Evolutionary conservation across 2,888 invertebrate genomes (phyloP).

Genomic region (Pandemis corylana): DNA sequence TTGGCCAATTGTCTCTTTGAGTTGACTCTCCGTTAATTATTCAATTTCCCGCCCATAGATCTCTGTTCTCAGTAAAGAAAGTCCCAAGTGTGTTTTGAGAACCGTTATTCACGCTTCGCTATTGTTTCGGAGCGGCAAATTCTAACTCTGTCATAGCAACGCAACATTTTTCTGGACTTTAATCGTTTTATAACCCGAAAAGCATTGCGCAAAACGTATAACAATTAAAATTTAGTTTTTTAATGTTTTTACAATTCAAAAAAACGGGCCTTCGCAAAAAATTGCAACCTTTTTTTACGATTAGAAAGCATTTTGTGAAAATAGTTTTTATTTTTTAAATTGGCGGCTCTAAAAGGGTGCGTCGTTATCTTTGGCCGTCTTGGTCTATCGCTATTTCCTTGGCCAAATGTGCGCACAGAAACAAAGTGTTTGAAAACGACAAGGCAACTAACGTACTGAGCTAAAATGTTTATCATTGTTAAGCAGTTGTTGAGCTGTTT

Average conservation of each 20-base stretch:
- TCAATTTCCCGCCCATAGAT: slow-evolving; percentile 36
- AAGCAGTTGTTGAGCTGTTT: too few relatives aligned
- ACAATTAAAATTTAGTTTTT: slow-evolving; percentile 42
- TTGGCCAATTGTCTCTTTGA: slow-evolving; percentile 25
- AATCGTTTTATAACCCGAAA: slow-evolving; percentile 42
- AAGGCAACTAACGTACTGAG: too few relatives aligned
- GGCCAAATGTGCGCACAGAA: slow-evolving; percentile 6
- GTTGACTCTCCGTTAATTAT: slow-evolving; percentile 35
- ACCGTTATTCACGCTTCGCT: slow-evolving; percentile 31
- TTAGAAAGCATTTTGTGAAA: slow-evolving; percentile 63
- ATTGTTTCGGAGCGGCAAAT: slow-evolving; percentile 26
- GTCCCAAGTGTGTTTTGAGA: slow-evolving; percentile 21
- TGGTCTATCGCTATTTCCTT: slow-evolving; percentile 8
- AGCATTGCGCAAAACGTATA: slow-evolving; percentile 36
- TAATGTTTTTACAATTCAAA: slow-evolving; percentile 43
- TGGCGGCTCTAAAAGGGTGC: slow-evolving; percentile 8
- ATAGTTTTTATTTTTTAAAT: slow-evolving; percentile 33
- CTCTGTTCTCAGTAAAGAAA: slow-evolving; percentile 40
- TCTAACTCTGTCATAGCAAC: slow-evolving; percentile 17
- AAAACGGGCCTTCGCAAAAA: slow-evolving; percentile 57
- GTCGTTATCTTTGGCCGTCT: not conserved
- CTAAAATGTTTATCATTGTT: too few relatives aligned
- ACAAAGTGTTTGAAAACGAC: not conserved
- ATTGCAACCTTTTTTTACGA: slow-evolving; percentile 62
- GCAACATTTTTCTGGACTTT: slow-evolving; percentile 13